Base-by-base conservation (phyloP, 64 coral and sea anemone genomes). In the Dendronephthya gigantea region DNA sequence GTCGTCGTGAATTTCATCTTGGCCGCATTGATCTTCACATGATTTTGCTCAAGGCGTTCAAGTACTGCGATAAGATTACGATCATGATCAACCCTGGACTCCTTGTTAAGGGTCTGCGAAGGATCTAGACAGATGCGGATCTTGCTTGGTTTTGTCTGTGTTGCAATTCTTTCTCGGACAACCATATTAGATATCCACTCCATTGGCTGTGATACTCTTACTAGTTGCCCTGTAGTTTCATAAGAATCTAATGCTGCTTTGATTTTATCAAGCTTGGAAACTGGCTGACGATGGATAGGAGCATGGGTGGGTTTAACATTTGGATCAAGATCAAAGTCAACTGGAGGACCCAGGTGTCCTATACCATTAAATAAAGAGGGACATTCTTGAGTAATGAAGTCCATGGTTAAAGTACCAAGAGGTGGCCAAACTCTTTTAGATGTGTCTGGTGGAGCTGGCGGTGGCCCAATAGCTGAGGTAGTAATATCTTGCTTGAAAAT, bases 1-100 rank as follows among this genome's bases (percentile, higher is more conserved):
- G 14, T 28, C 11, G 25, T 14, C 65, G 82, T 92, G 70, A 92
- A 86, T 34, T 89, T 66, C 1, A 90, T 30, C 72, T 90, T 90
- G 7, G 70, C 84, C 7, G 35, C 34, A 49, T 82, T 90, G 27
- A 90, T 85, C 17, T 23, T 76, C 27, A 92, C 52, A 15, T 83
- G 68, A 7, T 55, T 85, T 30, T 43, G 55, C 49, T 50, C 14
- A n/a, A 68, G 65, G 22, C 48, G 31, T 12, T 83, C 76, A 45
- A 89, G 58, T 19, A 72, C 51, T 72, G 34, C 58, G 14, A 69
- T 4, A 12, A 89, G 13, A 37, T 89, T 81, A 12, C 37, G 31
- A 47, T 89, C 83, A 36, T 88, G 85, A 11, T 88, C 70, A 35
- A 43, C 62, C n/a, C 88, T 48, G 13, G 62, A 85, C 34, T 50